These are phyloP conservation scores for Psix sp. DNA, from an alignment of 1,140 invertebrate genomes.

Conservation along the genomic window DNA sequence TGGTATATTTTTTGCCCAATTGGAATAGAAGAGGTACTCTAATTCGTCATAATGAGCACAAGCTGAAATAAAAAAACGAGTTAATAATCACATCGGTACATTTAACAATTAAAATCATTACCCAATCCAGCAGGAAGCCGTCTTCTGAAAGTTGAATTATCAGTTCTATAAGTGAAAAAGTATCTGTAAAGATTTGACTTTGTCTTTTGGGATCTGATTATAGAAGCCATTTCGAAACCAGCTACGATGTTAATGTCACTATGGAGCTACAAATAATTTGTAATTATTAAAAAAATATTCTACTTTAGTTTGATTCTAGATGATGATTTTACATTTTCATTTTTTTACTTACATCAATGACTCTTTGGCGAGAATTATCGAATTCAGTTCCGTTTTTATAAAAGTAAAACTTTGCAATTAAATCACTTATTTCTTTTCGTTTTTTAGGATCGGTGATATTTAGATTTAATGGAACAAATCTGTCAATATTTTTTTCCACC, in stretches of 20 bases:
- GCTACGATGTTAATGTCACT: not conserved
- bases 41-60: slow-evolving; percentile 15
- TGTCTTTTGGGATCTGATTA: not conserved
- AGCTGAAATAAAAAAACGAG: slow-evolving; percentile 1
- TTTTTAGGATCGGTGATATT: slow-evolving; percentile 2
- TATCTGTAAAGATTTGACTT: slow-evolving; percentile 17
- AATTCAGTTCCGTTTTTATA: not conserved
- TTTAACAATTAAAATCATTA: not conserved
- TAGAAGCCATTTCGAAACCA: not conserved
- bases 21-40: slow-evolving; percentile 10
- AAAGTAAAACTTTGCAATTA: not conserved
- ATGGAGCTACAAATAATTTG: slow-evolving; percentile 1
- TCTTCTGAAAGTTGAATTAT: not conserved
- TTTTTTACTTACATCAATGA: not conserved
- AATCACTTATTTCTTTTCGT: not conserved
- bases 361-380: not conserved
- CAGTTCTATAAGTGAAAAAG: not conserved
- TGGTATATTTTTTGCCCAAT: slow-evolving; percentile 9
- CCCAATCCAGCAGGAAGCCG: not conserved
- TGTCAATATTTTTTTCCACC: slow-evolving; percentile 1
- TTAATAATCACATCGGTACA: too few species aligned
- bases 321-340: too few species aligned
- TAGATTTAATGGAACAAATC: not conserved
- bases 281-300: too few species aligned
- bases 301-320: too few species aligned